A percentile compares a stretch with the other conserved stretches of the same genome.
Conservation (phyloP, 2,888 invertebrate genomes). For the Tuberolachnus salignus region DNA sequence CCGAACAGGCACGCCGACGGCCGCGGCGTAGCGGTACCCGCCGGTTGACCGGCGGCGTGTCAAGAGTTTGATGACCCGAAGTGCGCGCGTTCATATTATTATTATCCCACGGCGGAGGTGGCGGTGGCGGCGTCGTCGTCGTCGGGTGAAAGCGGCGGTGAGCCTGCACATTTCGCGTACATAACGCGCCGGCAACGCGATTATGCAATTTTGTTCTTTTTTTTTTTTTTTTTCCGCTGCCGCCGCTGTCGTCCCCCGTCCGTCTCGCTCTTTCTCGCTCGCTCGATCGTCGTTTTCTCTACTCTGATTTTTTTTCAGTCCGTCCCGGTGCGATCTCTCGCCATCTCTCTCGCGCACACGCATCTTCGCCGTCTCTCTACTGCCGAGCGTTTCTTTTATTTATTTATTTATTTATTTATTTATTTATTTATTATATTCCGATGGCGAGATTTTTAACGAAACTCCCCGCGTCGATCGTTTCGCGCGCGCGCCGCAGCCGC, state of each 20-base stretch:
- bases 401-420: background rate
- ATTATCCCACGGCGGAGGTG: constrained; percentile 1
- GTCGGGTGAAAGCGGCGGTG: constrained; percentile 50
- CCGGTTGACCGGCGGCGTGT: background rate
- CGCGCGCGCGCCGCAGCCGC: background rate
- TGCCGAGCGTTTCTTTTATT: background rate
- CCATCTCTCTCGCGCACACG: background rate
- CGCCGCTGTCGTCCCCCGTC: constrained; percentile 15
- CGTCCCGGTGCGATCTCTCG: constrained; percentile 15
- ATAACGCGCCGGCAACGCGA: constrained; percentile 36
- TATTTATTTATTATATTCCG: background rate
- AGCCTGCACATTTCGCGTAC: constrained; percentile 46
- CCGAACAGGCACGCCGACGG: too few species aligned
- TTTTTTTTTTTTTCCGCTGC: constrained; percentile 16
- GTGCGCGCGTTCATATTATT: constrained; percentile 1
- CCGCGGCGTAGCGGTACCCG: background rate
- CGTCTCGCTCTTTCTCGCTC: too few species aligned
- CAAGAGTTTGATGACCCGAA: constrained; percentile 55
- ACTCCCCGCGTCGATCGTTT: background rate
- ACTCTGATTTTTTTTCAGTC: constrained; percentile 34
- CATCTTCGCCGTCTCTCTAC: background rate
- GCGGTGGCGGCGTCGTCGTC: constrained; percentile 1
- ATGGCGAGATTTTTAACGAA: background rate
- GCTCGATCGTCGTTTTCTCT: background rate
- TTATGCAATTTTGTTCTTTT: constrained; percentile 48